These are phyloP conservation scores for Tachuris rubrigastra DNA, from an alignment of 2,113 vertebrate species.

Conservation along the genomic window DNA sequence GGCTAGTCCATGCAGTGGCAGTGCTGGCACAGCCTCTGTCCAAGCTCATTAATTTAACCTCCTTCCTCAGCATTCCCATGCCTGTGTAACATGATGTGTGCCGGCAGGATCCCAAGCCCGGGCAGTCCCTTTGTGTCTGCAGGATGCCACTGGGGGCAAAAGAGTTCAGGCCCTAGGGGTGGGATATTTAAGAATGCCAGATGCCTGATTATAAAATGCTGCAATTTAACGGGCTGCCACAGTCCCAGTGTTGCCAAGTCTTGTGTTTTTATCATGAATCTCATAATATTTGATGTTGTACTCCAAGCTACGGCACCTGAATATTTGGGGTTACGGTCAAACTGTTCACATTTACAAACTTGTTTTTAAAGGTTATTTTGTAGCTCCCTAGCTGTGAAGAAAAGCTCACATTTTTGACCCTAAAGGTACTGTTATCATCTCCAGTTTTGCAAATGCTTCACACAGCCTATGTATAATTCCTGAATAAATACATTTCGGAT, in stretches of 20 bases:
- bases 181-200: neutral
- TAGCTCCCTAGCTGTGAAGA: neutral
- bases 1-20: neutral
- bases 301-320: neutral
- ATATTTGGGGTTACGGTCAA: neutral
- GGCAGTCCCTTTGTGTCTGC: neutral
- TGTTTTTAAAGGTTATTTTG: neutral
- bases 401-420: neutral
- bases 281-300: neutral
- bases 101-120: neutral
- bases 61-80: neutral
- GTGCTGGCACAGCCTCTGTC: neutral
- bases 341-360: neutral
- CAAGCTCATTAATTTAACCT: neutral
- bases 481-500: neutral
- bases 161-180: neutral
- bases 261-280: neutral
- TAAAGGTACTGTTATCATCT: neutral
- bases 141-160: neutral
- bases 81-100: accelerated
- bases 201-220: neutral
- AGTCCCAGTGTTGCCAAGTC: neutral
- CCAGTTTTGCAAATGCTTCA: neutral
- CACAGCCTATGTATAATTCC: neutral
- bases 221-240: neutral